These are phyloP conservation scores for Hybognathus amarus DNA, from an alignment of 2,797 vertebrate genomes.

Conservation along the genomic window DNA sequence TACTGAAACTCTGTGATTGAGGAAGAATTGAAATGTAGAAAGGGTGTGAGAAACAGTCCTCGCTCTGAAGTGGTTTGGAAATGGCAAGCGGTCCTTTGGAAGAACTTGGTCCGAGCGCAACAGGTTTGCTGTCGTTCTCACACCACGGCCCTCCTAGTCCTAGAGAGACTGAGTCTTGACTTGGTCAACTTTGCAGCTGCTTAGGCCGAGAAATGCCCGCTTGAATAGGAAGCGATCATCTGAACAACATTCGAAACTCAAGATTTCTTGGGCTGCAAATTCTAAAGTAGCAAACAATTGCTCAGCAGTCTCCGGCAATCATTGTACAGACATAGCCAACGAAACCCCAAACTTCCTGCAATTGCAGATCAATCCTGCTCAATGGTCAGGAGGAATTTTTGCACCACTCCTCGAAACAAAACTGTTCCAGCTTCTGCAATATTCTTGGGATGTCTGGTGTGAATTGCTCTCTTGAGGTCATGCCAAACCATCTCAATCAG, in stretches of 20 bases:
- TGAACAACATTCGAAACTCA: neutral
- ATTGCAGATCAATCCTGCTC: conserved; percentile 7
- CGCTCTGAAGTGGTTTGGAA: conserved; percentile 25
- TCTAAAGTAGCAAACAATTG: conserved; percentile 8
- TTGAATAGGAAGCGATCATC: neutral
- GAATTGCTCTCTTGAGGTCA: conserved; percentile 20
- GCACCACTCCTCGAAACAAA: conserved; percentile 9
- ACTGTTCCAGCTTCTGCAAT: neutral
- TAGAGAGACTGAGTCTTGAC: neutral
- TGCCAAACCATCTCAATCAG: conserved; percentile 32
- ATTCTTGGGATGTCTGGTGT: conserved; percentile 12
- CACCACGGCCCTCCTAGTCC: too few relatives aligned
- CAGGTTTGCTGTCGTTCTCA: neutral
- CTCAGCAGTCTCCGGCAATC: neutral
- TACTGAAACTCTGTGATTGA: conserved; percentile 14
- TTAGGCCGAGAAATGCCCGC: neutral
- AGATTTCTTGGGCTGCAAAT: neutral
- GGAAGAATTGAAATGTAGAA: conserved; percentile 23
- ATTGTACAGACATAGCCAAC: neutral
- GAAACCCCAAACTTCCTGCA: conserved; percentile 25
- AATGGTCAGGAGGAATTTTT: conserved; percentile 33
- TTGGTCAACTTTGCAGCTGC: neutral
- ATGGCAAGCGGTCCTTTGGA: neutral
- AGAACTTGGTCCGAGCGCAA: neutral
- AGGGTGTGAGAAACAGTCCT: conserved; percentile 25